Evolutionary conservation across 1,140 invertebrate genomes (phyloP), one percentile per base, ranked within the genome.

Genomic region (Drosophila seguyi): DNA sequence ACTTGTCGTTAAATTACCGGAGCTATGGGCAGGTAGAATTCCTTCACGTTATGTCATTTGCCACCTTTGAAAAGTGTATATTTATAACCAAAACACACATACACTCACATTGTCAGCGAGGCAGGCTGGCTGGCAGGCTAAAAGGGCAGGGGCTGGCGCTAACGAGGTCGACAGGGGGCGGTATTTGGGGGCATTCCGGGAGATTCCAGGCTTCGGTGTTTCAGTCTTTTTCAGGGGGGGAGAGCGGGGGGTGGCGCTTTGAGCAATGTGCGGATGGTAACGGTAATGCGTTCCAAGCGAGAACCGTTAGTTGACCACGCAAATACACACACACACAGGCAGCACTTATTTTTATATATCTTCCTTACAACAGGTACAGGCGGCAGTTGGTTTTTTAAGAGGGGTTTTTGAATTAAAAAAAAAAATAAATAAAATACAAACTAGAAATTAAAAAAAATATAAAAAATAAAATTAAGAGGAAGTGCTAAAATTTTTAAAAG

Each of bases 261-360:
- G 6, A 27, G 47, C 25, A 6, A 18, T 22, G 61, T 60, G 55
- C 8, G 39, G 53, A 44, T 45, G 63, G 63, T 65, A 59, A 48
- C 16, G 66, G 69, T 72, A 72, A 72, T 72, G 69, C 69, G 66
- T 72, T 72, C 29, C 53, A 44, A 69, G 67, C 69, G 66, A 59
- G 67, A 72, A 72, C 55, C 74, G 74, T 76, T 76, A 60, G 73
- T 76, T 76, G 74, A 76, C 74, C 74, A 76, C 60, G 73, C 20
- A 36, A 47, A 47, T 27, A 44, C 42, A 52, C 44, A 39, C 41
- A 41, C 61, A 44, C 59, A 36, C 66, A 72, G 67, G 69, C 45
- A 73, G 53, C 53, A 73, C 69, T 73, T 73, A 73, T 73, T 73
- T 73, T 73, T 74, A 74, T 73, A 73, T 50, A 72, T 44, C 20